Evolutionary conservation across 2,113 vertebrate genomes (phyloP).

Genomic region (Salvelinus fontinalis): DNA sequence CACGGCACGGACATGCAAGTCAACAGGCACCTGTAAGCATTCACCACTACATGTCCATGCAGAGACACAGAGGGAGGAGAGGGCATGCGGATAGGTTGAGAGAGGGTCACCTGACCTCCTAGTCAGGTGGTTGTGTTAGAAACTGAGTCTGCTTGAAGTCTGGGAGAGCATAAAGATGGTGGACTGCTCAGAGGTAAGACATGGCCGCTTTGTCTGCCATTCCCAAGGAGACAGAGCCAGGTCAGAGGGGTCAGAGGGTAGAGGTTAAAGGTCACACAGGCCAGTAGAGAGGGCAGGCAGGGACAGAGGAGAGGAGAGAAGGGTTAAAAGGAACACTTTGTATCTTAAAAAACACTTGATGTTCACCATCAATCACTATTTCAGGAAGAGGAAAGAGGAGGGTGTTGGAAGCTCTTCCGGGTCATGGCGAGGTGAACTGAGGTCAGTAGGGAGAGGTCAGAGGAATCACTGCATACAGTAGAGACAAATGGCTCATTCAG

Average conservation of each 20-base stretch:
- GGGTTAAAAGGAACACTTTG: constrained; percentile 57
- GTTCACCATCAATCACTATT: neutral
- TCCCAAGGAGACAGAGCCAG: constrained; percentile 72
- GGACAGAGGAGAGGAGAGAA: constrained; percentile 53
- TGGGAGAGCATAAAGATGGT: constrained; percentile 99
- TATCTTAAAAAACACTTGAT: neutral
- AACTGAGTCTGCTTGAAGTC: constrained; percentile 98
- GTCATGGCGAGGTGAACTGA: neutral
- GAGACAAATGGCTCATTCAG: neutral
- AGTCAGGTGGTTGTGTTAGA: constrained; percentile 74
- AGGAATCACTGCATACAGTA: neutral
- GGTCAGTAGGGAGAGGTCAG: neutral
- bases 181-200: constrained; percentile 95
- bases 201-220: constrained; percentile 87
- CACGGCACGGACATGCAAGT: neutral
- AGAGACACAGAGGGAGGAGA: constrained; percentile 44
- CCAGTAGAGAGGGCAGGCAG: constrained; percentile 55
- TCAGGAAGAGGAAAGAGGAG: neutral
- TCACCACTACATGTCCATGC: neutral
- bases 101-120: constrained; percentile 84
- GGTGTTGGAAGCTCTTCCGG: no score
- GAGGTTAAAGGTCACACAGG: constrained; percentile 10
- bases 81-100: constrained; percentile 71
- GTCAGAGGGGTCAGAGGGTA: constrained; percentile 53
- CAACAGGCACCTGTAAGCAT: neutral